Evolutionary conservation across 2,888 invertebrate genomes (phyloP), one percentile per base, ranked within the genome.

Genomic region (Vesta saturnalis): DNA sequence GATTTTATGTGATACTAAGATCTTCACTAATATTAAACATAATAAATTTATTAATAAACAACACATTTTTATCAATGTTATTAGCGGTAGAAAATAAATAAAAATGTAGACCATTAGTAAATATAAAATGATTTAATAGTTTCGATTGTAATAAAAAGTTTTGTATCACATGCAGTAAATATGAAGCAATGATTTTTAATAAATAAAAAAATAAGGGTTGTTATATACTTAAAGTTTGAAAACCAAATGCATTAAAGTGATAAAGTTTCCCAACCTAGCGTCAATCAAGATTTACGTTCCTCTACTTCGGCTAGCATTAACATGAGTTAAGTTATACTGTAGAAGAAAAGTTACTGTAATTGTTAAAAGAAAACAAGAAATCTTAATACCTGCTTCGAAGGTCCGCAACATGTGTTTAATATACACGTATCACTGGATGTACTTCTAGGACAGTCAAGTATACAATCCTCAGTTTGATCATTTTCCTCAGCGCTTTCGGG

Each of bases 371-470:
- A n/a, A n/a, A 18, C 1, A 21, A 60, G 64, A 60, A 54, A 74
- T 58, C 62, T 70, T 70, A 66, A 84, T 83, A 92, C 92, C 88
- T 91, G 91, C 84, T 92, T 92, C 68, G 92, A 91, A 63, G 92
- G 92, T 30, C 94, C 94, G 81, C 96, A 96, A 82, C 96, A 96
- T 1, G 95, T 96, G 43, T 94, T 94, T 79, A 93, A 91, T 76
- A 92, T 92, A 82, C 96, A 96, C 23, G 93, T 89, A 77, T 89
- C 89, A 77, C 78, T 79, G 55, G 76, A 79, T 22, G 93, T 92
- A 68, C 93, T 93, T 80, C 93, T 92, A 46, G 96, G 95, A 81
- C 95, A 96, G 82, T 95, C 94, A 12, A 96, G 85, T 21, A 94
- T 94, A 83, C 96, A 96, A 77, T 90, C 89, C 78, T 88, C 85